These are phyloP conservation scores for Epizoanthus scotinus DNA, from an alignment of 92 coral and sea anemone species.

Conservation along the genomic window DNA sequence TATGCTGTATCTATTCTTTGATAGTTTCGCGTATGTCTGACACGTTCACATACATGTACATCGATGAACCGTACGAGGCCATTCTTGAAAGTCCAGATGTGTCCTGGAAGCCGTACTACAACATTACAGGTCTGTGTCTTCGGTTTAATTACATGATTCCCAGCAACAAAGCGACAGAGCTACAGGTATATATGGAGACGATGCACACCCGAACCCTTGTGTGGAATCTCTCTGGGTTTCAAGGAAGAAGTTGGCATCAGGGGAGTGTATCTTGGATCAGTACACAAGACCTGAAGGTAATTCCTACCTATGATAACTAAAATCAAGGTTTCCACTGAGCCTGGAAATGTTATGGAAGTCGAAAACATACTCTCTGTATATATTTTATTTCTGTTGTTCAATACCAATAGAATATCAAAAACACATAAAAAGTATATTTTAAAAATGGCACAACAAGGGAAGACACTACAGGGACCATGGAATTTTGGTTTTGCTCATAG, in stretches of 20 bases:
- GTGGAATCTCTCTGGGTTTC: constrained; percentile 21
- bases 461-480: too few species aligned
- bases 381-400: too few species aligned
- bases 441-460: too few species aligned
- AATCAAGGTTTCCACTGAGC: too few species aligned
- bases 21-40: neutral
- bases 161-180: neutral
- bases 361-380: too few species aligned
- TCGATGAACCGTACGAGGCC: neutral
- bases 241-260: neutral
- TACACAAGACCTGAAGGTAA: constrained; percentile 5
- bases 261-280: neutral
- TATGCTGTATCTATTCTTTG: neutral
- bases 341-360: too few species aligned
- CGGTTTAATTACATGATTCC: constrained; percentile 15
- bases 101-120: constrained; percentile 11
- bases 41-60: constrained; percentile 2
- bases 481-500: too few species aligned
- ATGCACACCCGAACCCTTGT: neutral
- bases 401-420: too few species aligned
- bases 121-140: constrained; percentile 8
- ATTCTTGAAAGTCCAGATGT: neutral
- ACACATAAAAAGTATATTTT: too few species aligned
- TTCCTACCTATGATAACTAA: too few species aligned
- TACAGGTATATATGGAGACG: neutral